Conservation (phyloP, 2,113 vertebrate genomes). For the Gasterosteus nipponicus region DNA sequence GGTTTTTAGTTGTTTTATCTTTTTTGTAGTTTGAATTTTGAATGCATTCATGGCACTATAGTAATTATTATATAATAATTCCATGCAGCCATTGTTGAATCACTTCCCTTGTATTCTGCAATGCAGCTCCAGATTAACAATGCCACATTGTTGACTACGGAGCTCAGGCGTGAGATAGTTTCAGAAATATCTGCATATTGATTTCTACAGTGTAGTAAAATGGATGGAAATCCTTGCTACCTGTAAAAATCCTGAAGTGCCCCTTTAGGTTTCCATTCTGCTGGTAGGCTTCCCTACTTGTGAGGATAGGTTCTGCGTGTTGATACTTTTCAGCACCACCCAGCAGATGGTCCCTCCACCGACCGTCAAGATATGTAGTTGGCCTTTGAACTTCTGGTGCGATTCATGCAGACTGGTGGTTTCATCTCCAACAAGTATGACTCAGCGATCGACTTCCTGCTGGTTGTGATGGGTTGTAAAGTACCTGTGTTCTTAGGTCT, state of each 20-base stretch:
- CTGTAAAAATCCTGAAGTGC: background rate
- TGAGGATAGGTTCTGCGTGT: no score
- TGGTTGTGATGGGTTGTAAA: background rate
- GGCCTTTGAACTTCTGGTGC: background rate
- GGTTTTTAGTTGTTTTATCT: background rate
- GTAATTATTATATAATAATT: background rate
- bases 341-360: no score
- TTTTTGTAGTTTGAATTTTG: background rate
- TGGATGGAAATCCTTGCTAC: background rate
- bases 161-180: slow-evolving; percentile 9
- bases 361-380: no score
- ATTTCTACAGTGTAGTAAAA: background rate
- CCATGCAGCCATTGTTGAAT: background rate
- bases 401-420: background rate
- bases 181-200: background rate
- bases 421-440: background rate
- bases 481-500: slow-evolving; percentile 30
- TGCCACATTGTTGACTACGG: background rate
- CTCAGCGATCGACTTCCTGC: background rate
- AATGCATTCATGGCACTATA: background rate
- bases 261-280: no score
- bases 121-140: background rate
- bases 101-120: background rate
- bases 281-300: no score
- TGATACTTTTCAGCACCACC: no score